Percentiles rank a stretch among this genome's conserved stretches.
These are phyloP conservation scores for Protobothrops mucrosquamatus DNA, from an alignment of 2,113 vertebrate genomes.

Conservation along the genomic window DNA sequence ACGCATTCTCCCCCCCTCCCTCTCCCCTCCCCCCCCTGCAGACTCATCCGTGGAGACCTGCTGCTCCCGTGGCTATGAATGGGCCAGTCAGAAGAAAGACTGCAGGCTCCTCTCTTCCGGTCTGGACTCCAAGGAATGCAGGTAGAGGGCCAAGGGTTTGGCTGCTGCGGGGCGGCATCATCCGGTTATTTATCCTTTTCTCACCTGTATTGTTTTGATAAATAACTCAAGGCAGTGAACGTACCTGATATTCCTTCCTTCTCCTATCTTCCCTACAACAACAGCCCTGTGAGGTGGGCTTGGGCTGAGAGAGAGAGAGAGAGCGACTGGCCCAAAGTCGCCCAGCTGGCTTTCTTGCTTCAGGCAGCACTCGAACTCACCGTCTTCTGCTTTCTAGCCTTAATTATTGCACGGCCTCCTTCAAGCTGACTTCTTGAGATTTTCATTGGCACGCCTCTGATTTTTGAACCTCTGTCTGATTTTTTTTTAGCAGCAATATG, in stretches of 20 bases:
- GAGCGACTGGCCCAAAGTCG: too few species aligned
- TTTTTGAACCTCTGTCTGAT: not conserved
- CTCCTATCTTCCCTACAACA: too few species aligned
- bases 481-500: not conserved
- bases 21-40: slow-evolving; percentile 31
- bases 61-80: slow-evolving; percentile 82
- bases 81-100: slow-evolving; percentile 72
- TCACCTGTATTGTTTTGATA: not conserved
- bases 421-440: not conserved
- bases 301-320: too few species aligned
- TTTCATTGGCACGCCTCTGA: not conserved
- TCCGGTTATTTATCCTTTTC: not conserved
- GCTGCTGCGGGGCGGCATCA: not conserved
- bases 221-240: not conserved
- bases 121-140: slow-evolving; percentile 82
- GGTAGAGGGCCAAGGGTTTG: slow-evolving; percentile 63
- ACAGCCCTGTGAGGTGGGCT: too few species aligned
- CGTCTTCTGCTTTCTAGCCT: too few species aligned
- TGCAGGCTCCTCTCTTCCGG: slow-evolving; percentile 76
- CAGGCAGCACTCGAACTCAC: too few species aligned
- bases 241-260: too few species aligned
- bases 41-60: slow-evolving; percentile 80
- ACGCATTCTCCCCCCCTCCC: too few species aligned
- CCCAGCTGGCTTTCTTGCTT: too few species aligned
- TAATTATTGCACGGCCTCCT: not conserved